Base-by-base conservation (phyloP, 2,113 vertebrate species). In the Crypturellus undulatus region DNA sequence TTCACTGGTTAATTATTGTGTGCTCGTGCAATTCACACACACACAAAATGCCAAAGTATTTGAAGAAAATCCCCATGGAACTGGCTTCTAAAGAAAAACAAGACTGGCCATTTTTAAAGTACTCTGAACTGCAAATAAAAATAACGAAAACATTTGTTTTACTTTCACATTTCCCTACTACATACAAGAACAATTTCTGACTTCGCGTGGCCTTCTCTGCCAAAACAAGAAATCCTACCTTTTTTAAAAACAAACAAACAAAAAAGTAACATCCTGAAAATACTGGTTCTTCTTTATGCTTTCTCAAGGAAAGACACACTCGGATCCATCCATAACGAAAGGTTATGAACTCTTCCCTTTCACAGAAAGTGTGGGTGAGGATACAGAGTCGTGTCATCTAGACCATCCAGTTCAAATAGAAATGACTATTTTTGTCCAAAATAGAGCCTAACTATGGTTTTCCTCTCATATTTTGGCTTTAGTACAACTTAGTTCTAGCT, bases 1-100 rank as follows among this genome's bases (percentile, higher is more conserved):
- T 79, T 71, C 83, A 59, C 90, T 72, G 69, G 90, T 90, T 95
- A 95, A 96, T 96, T 89, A 95, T 65, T 94, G 79, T 87, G 70
- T 64, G 75, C n/a, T 49, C 40, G 51, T 40, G 92, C 36, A 79
- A 72, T 58, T 95, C 82, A 79, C 43, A 70, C 26, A 56, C 43
- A 43, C 42, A 43, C 42, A 43, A 56, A 32, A 60, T 59, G 2
- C 80, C 58, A 75, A 90, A 63, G 24, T n/a, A 62, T 12, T 82
- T 9, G 18, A 0, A 71, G 60, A 59, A 92, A 69, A 17, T 84
- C 67, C 91, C 81, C 52, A 84, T 65, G 80, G 91, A 94, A 65
- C 22, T 38, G 25, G 64, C 51, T 95, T 76, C 69, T 36, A 65
- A 84, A 91, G 49, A 77, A 92, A 94, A 96, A 94, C 86, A 94